phyloP scores from a whole-genome alignment of 1,140 invertebrate species.

The Mamestra configurata region DNA sequence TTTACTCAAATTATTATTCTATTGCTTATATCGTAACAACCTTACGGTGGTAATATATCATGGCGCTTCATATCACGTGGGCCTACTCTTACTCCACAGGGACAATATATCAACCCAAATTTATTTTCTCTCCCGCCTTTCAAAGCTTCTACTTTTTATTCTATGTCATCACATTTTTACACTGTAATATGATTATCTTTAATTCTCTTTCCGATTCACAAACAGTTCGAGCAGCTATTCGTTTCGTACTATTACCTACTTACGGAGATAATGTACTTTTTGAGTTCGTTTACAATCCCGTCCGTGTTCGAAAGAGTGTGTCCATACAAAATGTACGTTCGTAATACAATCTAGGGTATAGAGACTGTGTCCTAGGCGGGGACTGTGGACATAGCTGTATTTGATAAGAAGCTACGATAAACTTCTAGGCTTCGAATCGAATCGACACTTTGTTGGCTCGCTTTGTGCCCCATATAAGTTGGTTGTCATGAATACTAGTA shows the following conservation, averaged over 20 bases:
- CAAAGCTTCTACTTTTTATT: conserved; percentile 68
- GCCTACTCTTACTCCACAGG: conserved; percentile 68
- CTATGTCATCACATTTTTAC: conserved; percentile 54
- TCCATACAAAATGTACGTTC: conserved; percentile 1
- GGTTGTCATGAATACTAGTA: not conserved
- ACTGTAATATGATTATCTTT: conserved; percentile 42
- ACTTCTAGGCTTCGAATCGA: conserved; percentile 9
- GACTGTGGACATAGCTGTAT: not conserved
- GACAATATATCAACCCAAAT: conserved; percentile 82
- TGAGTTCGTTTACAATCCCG: not conserved
- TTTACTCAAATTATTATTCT: conserved; percentile 53
- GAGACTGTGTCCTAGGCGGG: conserved; percentile 9
- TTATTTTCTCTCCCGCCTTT: conserved; percentile 81
- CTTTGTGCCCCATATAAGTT: not conserved
- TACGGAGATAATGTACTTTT: conserved; percentile 8
- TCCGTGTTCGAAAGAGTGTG: not conserved
- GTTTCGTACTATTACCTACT: not conserved
- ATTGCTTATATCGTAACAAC: conserved; percentile 61
- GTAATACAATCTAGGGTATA: not conserved
- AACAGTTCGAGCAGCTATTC: not conserved
- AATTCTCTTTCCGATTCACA: conserved; percentile 17
- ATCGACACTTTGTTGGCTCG: not conserved
- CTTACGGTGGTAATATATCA: conserved; percentile 76
- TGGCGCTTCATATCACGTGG: conserved; percentile 71
- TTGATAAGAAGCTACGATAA: conserved; percentile 16